Percentiles rank a stretch among this genome's conserved stretches.
Evolutionary conservation across 2,797 vertebrate genomes (phyloP).

Genomic region (Karalla daura): DNA sequence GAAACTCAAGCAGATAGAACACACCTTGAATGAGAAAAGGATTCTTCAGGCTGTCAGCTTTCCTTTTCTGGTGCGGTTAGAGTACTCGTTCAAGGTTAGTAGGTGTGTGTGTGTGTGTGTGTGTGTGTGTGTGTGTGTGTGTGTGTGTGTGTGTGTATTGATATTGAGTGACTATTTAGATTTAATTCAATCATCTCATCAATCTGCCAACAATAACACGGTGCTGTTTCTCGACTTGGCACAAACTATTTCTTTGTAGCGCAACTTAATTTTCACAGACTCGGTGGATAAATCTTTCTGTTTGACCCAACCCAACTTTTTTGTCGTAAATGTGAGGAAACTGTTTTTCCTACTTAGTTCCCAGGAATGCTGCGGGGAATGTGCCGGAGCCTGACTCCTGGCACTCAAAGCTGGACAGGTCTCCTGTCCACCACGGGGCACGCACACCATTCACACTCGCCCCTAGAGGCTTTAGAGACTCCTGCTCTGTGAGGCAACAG

Average conservation of each 20-base stretch:
- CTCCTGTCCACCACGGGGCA: too few species aligned
- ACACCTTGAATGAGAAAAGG: conserved; percentile 94
- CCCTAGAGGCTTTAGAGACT: too few species aligned
- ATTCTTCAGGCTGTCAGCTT: conserved; percentile 94
- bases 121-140: background rate
- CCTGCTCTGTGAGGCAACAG: too few species aligned
- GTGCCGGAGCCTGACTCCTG: too few species aligned
- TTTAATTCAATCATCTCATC: background rate
- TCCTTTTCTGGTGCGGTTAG: conserved; percentile 91
- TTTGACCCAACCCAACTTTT: background rate
- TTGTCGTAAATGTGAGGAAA: too few species aligned
- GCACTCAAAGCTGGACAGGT: too few species aligned
- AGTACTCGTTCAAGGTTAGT: conserved; percentile 92
- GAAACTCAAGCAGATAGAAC: conserved; percentile 96
- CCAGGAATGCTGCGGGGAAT: too few species aligned
- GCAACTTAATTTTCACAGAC: too few species aligned
- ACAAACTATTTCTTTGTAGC: background rate
- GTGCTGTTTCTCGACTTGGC: background rate
- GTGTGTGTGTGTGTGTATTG: background rate
- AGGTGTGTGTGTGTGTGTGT: conserved; percentile 1
- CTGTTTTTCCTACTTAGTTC: too few species aligned
- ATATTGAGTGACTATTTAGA: background rate
- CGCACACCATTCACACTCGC: too few species aligned
- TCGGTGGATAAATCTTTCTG: too few species aligned
- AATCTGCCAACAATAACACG: background rate